Evolutionary conservation across 1,140 invertebrate genomes (phyloP), one percentile per base, ranked within the genome.

Genomic region (Chymomyza costata): DNA sequence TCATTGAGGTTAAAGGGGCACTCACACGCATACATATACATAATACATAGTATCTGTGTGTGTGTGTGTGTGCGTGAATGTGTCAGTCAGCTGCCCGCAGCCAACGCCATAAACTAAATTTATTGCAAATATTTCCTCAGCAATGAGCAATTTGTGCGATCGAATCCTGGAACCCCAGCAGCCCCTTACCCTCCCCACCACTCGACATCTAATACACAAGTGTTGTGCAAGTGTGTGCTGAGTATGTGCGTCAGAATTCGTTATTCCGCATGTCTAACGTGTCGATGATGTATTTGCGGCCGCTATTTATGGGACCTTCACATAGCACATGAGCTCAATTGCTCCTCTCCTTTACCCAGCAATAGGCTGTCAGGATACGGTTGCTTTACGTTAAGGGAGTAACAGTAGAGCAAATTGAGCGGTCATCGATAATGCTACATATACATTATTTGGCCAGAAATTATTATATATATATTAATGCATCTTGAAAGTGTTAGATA

Each of bases 61-160:
- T 57, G 45, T 51, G 51, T 43, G 19, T 31, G 46, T 30, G 31
- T 43, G 25, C 11, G 32, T 25, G 18, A 3, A 48, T 48, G 65
- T 70, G 76, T 74, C 74, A 73, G 73, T 80, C 65, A 57, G 69
- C 52, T 60, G 54, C 40, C 45, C 54, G 65, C 70, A 65, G 62
- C 51, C 78, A 58, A 68, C 61, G 64, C 78, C 67, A 78, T 82
- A 73, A 82, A 82, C 78, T 82, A 78, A 82, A 82, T 82, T 82
- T 82, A 82, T 82, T 76, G 78, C 78, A 82, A 82, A 82, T 82
- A 82, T 82, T 82, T 82, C 78, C 78, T 82, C 60, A 82, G 78
- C 78, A 82, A 82, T 82, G 78, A 82, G 76, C 70, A 82, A 82
- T 82, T 82, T 82, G 78, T 82, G 78, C 78, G 78, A 71, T 80